A percentile compares a stretch with the other conserved stretches of the same genome.
phyloP scores from a whole-genome alignment of 2,888 invertebrate genomes.

The Schizotus pectinicornis region DNA sequence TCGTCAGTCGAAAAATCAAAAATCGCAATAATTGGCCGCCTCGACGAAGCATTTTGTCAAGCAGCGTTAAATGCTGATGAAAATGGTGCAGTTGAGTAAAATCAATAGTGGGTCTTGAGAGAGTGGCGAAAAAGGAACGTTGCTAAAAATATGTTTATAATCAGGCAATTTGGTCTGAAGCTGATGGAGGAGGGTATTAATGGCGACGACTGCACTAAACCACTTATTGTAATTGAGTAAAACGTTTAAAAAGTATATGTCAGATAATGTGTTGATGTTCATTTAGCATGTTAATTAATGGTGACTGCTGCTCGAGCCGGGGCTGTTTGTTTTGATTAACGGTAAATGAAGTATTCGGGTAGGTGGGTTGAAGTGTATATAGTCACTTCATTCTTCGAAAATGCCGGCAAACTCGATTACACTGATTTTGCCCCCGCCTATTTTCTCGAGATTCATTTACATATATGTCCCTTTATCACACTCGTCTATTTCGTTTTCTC shows the following conservation, averaged over 20 bases:
- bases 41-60: too few relatives aligned
- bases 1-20: too few relatives aligned
- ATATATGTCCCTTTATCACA: conserved; percentile 30
- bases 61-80: too few relatives aligned
- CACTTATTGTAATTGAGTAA: conserved; percentile 8
- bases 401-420: conserved; percentile 29
- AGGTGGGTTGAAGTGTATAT: conserved; percentile 14
- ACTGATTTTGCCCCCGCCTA: conserved; percentile 26
- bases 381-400: conserved; percentile 26
- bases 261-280: conserved; percentile 15
- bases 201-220: not conserved
- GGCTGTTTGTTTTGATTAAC: conserved; percentile 25
- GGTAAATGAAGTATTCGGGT: conserved; percentile 15
- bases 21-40: too few relatives aligned
- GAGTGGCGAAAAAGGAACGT: not conserved
- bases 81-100: too few relatives aligned
- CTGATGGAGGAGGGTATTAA: not conserved
- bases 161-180: not conserved
- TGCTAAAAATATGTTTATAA: not conserved
- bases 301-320: conserved; percentile 13
- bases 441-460: conserved; percentile 31
- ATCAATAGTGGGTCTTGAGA: too few relatives aligned
- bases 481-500: conserved; percentile 33
- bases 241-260: conserved; percentile 11
- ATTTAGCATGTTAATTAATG: conserved; percentile 22